Evolutionary conservation across 2,113 vertebrate species (phyloP).

Genomic region (Passerina amoena): DNA sequence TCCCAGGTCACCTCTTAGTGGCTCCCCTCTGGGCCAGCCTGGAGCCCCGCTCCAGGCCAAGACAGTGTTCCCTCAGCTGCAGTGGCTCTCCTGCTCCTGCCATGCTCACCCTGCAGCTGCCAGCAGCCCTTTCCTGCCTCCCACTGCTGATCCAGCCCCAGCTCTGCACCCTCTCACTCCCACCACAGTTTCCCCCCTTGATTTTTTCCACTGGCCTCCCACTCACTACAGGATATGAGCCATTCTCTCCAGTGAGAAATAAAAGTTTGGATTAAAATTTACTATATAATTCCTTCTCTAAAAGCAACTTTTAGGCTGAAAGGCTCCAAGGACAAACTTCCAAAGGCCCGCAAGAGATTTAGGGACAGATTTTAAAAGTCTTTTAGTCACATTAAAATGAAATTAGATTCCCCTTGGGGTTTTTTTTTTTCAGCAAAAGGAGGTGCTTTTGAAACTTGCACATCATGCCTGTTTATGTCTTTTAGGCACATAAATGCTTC

Average conservation of each 20-base stretch:
- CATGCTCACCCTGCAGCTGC: background rate
- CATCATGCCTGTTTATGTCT: background rate
- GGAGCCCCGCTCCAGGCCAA: background rate
- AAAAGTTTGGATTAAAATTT: conserved; percentile 45
- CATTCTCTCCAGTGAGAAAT: conserved; percentile 33
- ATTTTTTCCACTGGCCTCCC: background rate
- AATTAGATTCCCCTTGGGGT: background rate
- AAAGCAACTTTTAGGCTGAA: conserved; percentile 16
- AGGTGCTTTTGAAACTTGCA: background rate
- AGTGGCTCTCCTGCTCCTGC: background rate
- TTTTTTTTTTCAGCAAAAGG: background rate
- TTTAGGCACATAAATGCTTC: background rate
- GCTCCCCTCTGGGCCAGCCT: no score
- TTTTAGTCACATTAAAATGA: background rate
- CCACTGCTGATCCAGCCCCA: background rate
- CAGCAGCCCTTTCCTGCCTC: background rate
- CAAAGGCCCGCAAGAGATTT: background rate
- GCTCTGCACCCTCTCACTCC: background rate
- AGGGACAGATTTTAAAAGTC: conserved; percentile 1
- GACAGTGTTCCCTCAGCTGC: background rate
- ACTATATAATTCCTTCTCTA: background rate
- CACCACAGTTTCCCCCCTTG: background rate
- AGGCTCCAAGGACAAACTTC: background rate
- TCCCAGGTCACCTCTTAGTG: no score
- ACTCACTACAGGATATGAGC: conserved; percentile 44